These are phyloP conservation scores for Drosophila yakuba DNA, from an alignment of 1,140 invertebrate species.

Conservation along the genomic window DNA sequence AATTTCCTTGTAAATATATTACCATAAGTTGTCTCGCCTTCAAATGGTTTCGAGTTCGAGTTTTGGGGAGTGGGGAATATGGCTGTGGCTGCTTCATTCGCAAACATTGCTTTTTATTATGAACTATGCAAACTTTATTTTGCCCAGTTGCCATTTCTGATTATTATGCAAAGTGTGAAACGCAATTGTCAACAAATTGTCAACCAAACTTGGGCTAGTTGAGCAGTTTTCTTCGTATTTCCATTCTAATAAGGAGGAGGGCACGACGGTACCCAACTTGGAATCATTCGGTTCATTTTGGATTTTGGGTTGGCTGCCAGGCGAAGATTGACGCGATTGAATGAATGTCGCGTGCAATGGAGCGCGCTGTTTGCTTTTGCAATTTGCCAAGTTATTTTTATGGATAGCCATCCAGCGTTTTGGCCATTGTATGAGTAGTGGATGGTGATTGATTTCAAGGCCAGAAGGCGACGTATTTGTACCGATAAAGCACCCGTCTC, in stretches of 20 bases:
- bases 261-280: conserved; percentile 13
- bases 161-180: conserved; percentile 80
- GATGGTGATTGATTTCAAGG: conserved; percentile 50
- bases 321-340: conserved; percentile 28
- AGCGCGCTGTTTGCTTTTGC: conserved; percentile 5
- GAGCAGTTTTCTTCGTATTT: conserved; percentile 33
- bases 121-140: conserved; percentile 34
- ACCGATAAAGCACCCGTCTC: not conserved
- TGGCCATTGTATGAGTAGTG: not conserved
- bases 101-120: conserved; percentile 16
- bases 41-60: conserved; percentile 8
- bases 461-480: conserved; percentile 1
- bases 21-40: conserved; percentile 38
- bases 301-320: conserved; percentile 30
- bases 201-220: conserved; percentile 72
- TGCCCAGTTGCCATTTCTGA: conserved; percentile 29
- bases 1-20: conserved; percentile 36
- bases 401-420: conserved; percentile 2
- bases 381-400: conserved; percentile 3
- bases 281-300: conserved; percentile 13
- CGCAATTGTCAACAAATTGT: conserved; percentile 81
- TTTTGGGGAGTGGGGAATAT: not conserved
- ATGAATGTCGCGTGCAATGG: conserved; percentile 5
- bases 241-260: conserved; percentile 6
- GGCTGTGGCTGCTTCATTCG: conserved; percentile 2